A percentile compares a stretch with the other conserved stretches of the same genome.
These are phyloP conservation scores for Tragulus kanchil DNA, from an alignment of 2,113 vertebrate species.

Conservation along the genomic window DNA sequence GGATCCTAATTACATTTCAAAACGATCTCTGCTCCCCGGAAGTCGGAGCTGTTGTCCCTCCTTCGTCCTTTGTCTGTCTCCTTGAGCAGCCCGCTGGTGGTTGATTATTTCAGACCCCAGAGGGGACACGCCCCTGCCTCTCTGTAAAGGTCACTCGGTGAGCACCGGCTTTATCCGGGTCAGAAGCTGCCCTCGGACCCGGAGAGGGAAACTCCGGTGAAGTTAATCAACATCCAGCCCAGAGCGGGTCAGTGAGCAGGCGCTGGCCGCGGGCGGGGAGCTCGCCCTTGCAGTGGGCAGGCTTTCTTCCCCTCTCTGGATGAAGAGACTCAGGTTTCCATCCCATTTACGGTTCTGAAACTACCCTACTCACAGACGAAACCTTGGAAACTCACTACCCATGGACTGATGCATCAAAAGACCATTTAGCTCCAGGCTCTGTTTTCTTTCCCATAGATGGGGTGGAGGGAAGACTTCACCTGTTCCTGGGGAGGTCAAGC, in stretches of 20 bases:
- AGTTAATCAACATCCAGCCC: background rate
- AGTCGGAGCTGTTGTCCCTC: background rate
- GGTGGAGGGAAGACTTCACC: background rate
- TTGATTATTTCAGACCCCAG: slow-evolving; percentile 54
- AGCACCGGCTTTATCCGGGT: background rate
- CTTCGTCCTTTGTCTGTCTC: slow-evolving; percentile 45
- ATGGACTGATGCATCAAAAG: background rate
- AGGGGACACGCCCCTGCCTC: background rate
- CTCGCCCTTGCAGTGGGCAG: fast-evolving
- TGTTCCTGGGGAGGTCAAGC: background rate
- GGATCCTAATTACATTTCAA: slow-evolving; percentile 57
- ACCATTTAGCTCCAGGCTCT: slow-evolving; percentile 31
- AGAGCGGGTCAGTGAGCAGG: fast-evolving
- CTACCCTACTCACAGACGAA: background rate
- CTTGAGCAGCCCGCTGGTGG: background rate
- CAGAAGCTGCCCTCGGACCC: slow-evolving; percentile 5
- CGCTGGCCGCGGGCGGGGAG: fast-evolving
- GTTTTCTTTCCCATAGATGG: slow-evolving; percentile 52
- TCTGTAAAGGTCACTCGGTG: background rate
- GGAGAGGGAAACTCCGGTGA: background rate
- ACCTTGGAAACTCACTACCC: slow-evolving; percentile 75
- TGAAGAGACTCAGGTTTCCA: background rate
- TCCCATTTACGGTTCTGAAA: slow-evolving; percentile 39
- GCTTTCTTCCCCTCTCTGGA: background rate
- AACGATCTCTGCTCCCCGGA: slow-evolving; percentile 35